Base-by-base conservation (phyloP, 2,113 vertebrate genomes). In the Pollachius pollachius region DNA sequence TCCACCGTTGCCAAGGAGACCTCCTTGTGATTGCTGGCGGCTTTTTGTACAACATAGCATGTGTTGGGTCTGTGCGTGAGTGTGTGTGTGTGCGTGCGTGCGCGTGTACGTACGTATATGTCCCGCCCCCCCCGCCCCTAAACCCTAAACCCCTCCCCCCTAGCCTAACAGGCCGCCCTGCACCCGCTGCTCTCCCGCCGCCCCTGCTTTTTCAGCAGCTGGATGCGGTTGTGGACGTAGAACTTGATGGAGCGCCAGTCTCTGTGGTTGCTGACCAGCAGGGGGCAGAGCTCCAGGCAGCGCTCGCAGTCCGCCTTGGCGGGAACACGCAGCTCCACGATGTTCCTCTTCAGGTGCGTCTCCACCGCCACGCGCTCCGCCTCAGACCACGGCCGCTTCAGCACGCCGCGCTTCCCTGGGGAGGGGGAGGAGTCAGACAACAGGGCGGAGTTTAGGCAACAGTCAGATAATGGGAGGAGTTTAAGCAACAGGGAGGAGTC, bases 231-330 rank as follows among this genome's bases (percentile, higher is more conserved):
- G 87, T 93, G 92, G 65, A 92, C 91, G 57, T 93, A 93, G 71
- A 93, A 93, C 82, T 93, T 93, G 85, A 93, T 92, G 0, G 92
- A 85, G 62, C 91, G 81, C 92, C 92, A 93, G 89, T 93, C 92
- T 6, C 92, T 87, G 74, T 92, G 90, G 80, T 93, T 93, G 84
- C 87, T 89, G 73, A 89, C 92, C 76, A 93, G 85, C 71, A 93
- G 81, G 11, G 92, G 92, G 78, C 91, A 93, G 76, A 88, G 91
- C 82, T 92, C 90, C 11, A 93, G 81, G 72, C 91, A 92, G 64
- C 91, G 91, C 79, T 93, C 92, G 3, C 92, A 93, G 85, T 93
- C 92, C 0, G 92, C 92, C 79, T 93, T 93, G 0, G 92, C 92
- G 0, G 92, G 92, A 15, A 93, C 92, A 0, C 92, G 90, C 69